Conservation (phyloP, 2,888 invertebrate genomes). For the Lepidochitona cinerea region DNA sequence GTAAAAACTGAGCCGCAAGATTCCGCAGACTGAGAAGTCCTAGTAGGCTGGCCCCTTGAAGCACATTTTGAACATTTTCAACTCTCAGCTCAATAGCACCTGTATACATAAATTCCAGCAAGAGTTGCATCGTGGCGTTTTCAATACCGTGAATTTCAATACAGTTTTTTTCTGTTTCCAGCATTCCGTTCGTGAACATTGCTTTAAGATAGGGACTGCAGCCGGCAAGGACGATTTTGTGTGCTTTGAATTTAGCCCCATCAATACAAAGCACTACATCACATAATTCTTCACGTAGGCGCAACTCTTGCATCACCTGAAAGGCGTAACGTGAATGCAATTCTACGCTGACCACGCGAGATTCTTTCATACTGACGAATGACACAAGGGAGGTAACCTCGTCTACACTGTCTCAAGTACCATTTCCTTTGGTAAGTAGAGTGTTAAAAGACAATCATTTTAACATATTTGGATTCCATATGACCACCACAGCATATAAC, state of each 20-base stretch:
- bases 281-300: slow-evolving; percentile 55
- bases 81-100: slow-evolving; percentile 63
- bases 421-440: no score
- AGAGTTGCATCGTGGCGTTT: slow-evolving; percentile 56
- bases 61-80: slow-evolving; percentile 63
- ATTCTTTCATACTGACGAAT: slow-evolving; percentile 56
- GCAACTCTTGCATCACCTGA: slow-evolving; percentile 63
- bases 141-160: slow-evolving; percentile 65
- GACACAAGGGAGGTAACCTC: background rate
- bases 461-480: no score
- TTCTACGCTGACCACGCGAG: slow-evolving; percentile 59
- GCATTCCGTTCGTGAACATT: slow-evolving; percentile 69
- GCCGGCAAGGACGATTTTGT: slow-evolving; percentile 65
- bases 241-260: slow-evolving; percentile 59
- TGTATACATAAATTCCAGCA: slow-evolving; percentile 67
- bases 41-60: slow-evolving; percentile 65
- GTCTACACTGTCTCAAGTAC: no score
- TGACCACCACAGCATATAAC: no score
- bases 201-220: slow-evolving; percentile 68
- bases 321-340: slow-evolving; percentile 60
- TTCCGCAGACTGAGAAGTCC: slow-evolving; percentile 57
- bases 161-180: slow-evolving; percentile 58
- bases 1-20: slow-evolving; percentile 63
- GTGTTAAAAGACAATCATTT: no score
- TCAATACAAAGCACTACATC: slow-evolving; percentile 62